Percentiles rank a stretch among this genome's conserved stretches.
phyloP scores from a whole-genome alignment of 2,888 invertebrate genomes.

The Parnassius mnemosyne region DNA sequence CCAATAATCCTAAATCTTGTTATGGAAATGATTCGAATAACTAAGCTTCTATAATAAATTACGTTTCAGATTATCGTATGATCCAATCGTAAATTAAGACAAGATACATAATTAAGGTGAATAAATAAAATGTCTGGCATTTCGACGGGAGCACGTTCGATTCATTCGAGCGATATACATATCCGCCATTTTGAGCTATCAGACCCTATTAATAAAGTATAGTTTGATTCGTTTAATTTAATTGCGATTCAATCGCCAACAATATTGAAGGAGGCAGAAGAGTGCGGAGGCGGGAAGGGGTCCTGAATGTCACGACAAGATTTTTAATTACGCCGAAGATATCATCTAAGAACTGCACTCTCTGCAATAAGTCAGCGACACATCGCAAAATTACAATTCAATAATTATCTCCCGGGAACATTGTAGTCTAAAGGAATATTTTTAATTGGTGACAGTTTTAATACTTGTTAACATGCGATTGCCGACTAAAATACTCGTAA shows the following conservation, averaged over 20 bases:
- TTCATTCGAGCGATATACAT: slow-evolving; percentile 59
- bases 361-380: slow-evolving; percentile 61
- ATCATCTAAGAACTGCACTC: slow-evolving; percentile 75
- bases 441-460: slow-evolving; percentile 60
- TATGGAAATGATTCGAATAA: slow-evolving; percentile 76
- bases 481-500: slow-evolving; percentile 15
- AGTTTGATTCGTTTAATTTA: slow-evolving; percentile 77
- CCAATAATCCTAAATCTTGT: slow-evolving; percentile 75
- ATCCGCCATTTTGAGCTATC: slow-evolving; percentile 75
- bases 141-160: slow-evolving; percentile 80
- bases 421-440: slow-evolving; percentile 42
- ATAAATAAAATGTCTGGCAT: slow-evolving; percentile 81
- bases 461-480: slow-evolving; percentile 49
- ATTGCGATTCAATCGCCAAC: slow-evolving; percentile 79
- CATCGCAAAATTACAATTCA: slow-evolving; percentile 74
- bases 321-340: slow-evolving; percentile 79
- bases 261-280: slow-evolving; percentile 74
- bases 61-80: slow-evolving; percentile 79
- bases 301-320: slow-evolving; percentile 80
- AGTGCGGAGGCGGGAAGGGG: slow-evolving; percentile 74
- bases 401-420: slow-evolving; percentile 60
- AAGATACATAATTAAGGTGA: slow-evolving; percentile 81
- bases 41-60: slow-evolving; percentile 78
- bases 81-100: slow-evolving; percentile 82
- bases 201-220: slow-evolving; percentile 74